A percentile compares a stretch with the other conserved stretches of the same genome.
These are phyloP conservation scores for Drosophila lacertosa DNA, from an alignment of 1,140 invertebrate genomes.

Conservation along the genomic window DNA sequence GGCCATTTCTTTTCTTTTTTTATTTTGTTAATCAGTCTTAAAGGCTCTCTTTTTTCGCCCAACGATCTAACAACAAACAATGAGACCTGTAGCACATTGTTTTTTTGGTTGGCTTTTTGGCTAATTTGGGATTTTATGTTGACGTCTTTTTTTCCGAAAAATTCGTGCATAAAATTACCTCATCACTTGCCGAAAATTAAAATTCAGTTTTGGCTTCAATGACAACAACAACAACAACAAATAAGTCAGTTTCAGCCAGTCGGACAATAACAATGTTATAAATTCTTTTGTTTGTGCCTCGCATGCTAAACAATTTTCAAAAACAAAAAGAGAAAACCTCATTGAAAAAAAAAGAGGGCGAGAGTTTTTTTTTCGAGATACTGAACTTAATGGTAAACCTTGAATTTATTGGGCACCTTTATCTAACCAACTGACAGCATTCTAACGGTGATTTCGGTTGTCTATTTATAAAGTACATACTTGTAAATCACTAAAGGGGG, in stretches of 20 bases:
- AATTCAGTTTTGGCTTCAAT: conserved; percentile 63
- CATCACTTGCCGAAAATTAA: conserved; percentile 71
- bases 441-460: conserved; percentile 24
- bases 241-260: conserved; percentile 38
- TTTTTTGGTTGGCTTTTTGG: conserved; percentile 29
- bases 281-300: conserved; percentile 77
- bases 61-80: conserved; percentile 36
- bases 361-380: conserved; percentile 18
- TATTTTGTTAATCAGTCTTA: not conserved
- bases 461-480: conserved; percentile 22
- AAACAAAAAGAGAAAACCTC: conserved; percentile 56
- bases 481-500: conserved; percentile 17
- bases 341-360: conserved; percentile 40
- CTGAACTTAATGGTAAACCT: conserved; percentile 16
- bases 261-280: conserved; percentile 66
- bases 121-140: conserved; percentile 53
- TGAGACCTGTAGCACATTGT: conserved; percentile 50
- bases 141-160: conserved; percentile 10
- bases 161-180: conserved; percentile 77
- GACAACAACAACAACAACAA: conserved; percentile 46
- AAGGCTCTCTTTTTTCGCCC: not conserved
- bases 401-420: conserved; percentile 41
- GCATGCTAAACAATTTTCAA: conserved; percentile 71
- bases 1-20: conserved; percentile 39
- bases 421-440: conserved; percentile 27